phyloP scores from a whole-genome alignment of 1,140 invertebrate genomes.

The Platyscapa corneri region DNA sequence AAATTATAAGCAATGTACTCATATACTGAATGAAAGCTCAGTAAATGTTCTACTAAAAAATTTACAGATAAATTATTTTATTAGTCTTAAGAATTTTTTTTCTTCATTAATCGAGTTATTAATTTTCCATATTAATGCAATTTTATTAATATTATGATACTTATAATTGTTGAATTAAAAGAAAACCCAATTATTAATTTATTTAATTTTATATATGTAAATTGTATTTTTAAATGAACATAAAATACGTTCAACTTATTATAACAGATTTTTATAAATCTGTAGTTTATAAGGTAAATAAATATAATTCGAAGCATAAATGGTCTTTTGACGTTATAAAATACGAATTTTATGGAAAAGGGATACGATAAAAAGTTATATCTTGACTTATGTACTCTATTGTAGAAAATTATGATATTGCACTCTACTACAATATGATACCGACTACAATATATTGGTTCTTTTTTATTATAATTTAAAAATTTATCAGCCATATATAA shows the following conservation, averaged over 20 bases:
- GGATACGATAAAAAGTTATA: slow-evolving; percentile 12
- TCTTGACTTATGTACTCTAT: background rate
- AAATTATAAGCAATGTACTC: too few relatives aligned
- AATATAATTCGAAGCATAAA: background rate
- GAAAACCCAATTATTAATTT: background rate
- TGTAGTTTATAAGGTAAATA: background rate
- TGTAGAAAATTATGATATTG: slow-evolving; percentile 4
- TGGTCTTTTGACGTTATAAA: slow-evolving; percentile 5
- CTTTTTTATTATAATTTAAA: background rate
- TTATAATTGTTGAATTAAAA: too few relatives aligned
- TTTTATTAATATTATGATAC: too few relatives aligned
- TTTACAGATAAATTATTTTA: too few relatives aligned
- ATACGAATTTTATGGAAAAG: slow-evolving; percentile 1
- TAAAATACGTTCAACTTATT: background rate
- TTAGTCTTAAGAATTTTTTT: too few relatives aligned
- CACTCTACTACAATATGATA: background rate
- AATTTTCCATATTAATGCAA: too few relatives aligned
- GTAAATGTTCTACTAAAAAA: too few relatives aligned
- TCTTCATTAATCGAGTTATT: too few relatives aligned
- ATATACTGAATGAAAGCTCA: too few relatives aligned
- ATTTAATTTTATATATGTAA: background rate
- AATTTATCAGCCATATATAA: background rate
- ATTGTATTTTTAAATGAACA: background rate
- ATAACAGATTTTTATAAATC: background rate
- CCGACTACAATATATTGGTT: background rate